Base-by-base conservation (phyloP, 2,797 vertebrate species). In the Melanotaenia boesemani region DNA sequence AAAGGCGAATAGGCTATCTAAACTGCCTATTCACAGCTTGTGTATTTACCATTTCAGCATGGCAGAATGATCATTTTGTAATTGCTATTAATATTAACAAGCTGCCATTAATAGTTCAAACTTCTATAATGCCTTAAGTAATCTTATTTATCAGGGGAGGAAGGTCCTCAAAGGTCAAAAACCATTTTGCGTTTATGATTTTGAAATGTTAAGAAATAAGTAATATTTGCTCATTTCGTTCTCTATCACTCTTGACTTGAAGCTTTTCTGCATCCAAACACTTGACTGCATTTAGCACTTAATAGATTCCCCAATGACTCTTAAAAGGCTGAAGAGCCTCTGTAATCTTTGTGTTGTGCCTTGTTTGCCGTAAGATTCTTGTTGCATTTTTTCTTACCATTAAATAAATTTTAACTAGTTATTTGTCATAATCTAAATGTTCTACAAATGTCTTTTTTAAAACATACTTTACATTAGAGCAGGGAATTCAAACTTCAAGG, bases 1-100 rank as follows among this genome's bases (percentile, higher is more conserved):
- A 90, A 88, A 91, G 88, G 86, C 71, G 86, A 89, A 87, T 60
- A 91, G 86, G 88, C 89, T 89, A 91, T 91, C 89, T 88, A 57
- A 84, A 81, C 84, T 58, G 85, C 70, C 83, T 85, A 74, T 89
- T 92, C 90, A 78, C 87, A 79, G 84, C 81, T 75, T 78, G 82
- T 87, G 80, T 89, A 36, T 92, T 91, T 85, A 86, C 85, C 79
- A 82, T 73, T 83, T 37, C 82, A 59, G 83, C 77, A 28, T 15
- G 72, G 76, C 75, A 79, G 68, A 86, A 75, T 77, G 74, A 86
- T 83, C 77, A 75, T 78, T 87, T 81, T 28, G 32, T 90, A 84
- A 90, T 89, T 88, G 77, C 77, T 82, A 74, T 87, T 90, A 82
- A 86, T 89, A 76, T 89, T 81, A 84, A 81, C 81, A 52, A 34